These are phyloP conservation scores for Anarhynchus alexandrinus DNA, from an alignment of 2,113 vertebrate species.

Conservation along the genomic window DNA sequence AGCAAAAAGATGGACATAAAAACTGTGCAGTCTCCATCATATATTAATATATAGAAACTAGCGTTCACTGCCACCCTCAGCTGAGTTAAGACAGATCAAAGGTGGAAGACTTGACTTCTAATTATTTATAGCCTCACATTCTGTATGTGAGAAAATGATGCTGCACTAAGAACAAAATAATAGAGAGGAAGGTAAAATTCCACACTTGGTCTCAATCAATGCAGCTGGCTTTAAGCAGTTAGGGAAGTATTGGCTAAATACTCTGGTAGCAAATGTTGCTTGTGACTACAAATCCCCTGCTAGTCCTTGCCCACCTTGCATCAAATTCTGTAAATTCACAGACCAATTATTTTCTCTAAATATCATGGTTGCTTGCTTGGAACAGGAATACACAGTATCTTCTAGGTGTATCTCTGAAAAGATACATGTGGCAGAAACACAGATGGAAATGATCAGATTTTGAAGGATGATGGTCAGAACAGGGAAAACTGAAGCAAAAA, in stretches of 20 bases:
- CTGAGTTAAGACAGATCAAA: neutral
- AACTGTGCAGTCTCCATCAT: neutral
- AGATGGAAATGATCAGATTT: neutral
- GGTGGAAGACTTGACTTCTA: neutral
- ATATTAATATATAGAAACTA: neutral
- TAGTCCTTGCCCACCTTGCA: neutral
- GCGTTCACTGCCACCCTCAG: neutral
- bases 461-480: neutral
- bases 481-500: neutral
- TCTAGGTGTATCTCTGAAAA: neutral
- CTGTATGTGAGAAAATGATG: neutral
- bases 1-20: neutral
- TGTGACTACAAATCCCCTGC: neutral
- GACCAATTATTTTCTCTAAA: neutral
- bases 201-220: neutral
- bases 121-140: neutral
- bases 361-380: neutral
- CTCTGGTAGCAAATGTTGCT: neutral
- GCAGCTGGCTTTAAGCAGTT: neutral
- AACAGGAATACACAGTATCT: neutral
- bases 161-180: neutral
- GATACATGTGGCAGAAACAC: fast-evolving
- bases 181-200: neutral
- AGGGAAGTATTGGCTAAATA: neutral
- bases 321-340: neutral